A percentile compares a stretch with the other conserved stretches of the same genome.
phyloP scores from a whole-genome alignment of 1,140 invertebrate species.

The Anoplolepis gracilipes region DNA sequence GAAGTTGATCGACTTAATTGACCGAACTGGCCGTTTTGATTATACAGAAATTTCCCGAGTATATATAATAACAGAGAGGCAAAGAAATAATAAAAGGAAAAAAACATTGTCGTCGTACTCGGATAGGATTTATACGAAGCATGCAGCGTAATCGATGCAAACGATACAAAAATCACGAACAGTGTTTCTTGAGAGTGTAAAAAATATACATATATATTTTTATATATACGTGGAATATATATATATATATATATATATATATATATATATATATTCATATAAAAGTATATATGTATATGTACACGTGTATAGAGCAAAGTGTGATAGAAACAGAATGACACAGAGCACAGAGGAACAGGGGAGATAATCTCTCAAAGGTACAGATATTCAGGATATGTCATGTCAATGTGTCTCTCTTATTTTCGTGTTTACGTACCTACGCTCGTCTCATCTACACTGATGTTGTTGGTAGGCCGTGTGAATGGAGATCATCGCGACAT shows the following conservation, averaged over 20 bases:
- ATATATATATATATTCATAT: neutral
- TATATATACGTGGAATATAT: slow-evolving; percentile 25
- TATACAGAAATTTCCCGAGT: neutral
- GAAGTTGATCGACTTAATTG: neutral
- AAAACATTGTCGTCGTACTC: slow-evolving; percentile 79
- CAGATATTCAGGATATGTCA: slow-evolving; percentile 52
- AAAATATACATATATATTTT: slow-evolving; percentile 55
- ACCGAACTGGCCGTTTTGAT: neutral
- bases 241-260: slow-evolving; percentile 3
- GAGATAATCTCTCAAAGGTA: neutral
- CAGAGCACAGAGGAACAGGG: neutral
- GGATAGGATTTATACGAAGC: slow-evolving; percentile 78
- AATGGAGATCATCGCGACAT: slow-evolving; percentile 58
- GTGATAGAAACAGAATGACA: slow-evolving; percentile 32
- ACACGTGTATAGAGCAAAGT: slow-evolving; percentile 53
- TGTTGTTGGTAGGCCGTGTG: slow-evolving; percentile 70
- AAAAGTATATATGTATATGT: slow-evolving; percentile 39
- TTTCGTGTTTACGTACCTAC: slow-evolving; percentile 75
- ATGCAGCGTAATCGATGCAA: slow-evolving; percentile 82
- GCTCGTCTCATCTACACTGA: slow-evolving; percentile 73
- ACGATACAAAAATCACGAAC: slow-evolving; percentile 78
- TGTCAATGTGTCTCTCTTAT: slow-evolving; percentile 69
- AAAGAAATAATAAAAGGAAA: neutral
- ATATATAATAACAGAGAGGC: neutral
- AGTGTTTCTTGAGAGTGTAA: slow-evolving; percentile 67